Evolutionary conservation across 2,888 invertebrate species (phyloP).

Genomic region (Omphaloscelis lunosa): DNA sequence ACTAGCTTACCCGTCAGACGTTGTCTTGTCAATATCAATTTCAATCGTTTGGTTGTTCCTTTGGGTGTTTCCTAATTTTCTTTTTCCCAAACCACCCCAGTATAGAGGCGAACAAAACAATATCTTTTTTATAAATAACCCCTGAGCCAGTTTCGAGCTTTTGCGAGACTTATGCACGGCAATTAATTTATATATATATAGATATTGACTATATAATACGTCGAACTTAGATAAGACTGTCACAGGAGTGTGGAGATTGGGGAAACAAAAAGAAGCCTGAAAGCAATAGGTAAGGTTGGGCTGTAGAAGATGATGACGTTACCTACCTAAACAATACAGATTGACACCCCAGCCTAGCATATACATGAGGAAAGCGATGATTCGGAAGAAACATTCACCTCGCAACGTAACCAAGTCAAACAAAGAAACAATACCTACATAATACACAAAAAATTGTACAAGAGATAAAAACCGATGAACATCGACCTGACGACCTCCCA

Average conservation of each 20-base stretch:
- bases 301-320: not conserved
- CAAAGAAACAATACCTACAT: constrained; percentile 31
- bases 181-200: too few relatives aligned
- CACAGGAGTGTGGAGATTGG: not conserved
- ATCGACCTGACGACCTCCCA: constrained; percentile 56
- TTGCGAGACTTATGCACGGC: too few relatives aligned
- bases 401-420: constrained; percentile 29
- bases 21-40: too few relatives aligned
- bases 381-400: constrained; percentile 12
- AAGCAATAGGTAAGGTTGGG: not conserved
- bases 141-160: too few relatives aligned
- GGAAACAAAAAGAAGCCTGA: not conserved
- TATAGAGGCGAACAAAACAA: too few relatives aligned
- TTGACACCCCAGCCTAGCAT: not conserved
- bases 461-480: constrained; percentile 56
- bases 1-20: too few relatives aligned
- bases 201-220: too few relatives aligned
- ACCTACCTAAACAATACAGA: not conserved
- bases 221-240: not conserved
- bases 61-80: too few relatives aligned
- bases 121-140: too few relatives aligned
- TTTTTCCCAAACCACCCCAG: too few relatives aligned
- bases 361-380: not conserved
- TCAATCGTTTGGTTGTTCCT: too few relatives aligned
- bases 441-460: constrained; percentile 26